These are phyloP conservation scores for Orussus abietinus DNA, from an alignment of 1,140 invertebrate genomes.

Conservation along the genomic window DNA sequence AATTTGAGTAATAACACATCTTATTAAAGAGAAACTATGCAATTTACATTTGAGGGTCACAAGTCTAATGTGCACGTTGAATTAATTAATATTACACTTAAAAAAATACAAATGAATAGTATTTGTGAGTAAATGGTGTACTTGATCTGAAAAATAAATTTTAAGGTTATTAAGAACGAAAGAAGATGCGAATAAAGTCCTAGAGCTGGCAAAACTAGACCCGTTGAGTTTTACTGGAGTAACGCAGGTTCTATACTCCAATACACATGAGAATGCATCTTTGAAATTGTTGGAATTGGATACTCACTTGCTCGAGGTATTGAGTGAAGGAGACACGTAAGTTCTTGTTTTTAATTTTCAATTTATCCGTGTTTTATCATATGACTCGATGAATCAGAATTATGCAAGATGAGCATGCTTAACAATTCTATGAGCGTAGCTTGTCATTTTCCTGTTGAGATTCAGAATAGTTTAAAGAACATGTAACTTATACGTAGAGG, in stretches of 20 bases:
- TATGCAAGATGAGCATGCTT: conserved; percentile 1
- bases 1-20: too few relatives aligned
- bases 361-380: conserved; percentile 11
- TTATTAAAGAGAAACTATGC: too few relatives aligned
- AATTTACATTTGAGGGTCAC: too few relatives aligned
- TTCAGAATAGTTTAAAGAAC: conserved; percentile 6
- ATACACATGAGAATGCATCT: conserved; percentile 50
- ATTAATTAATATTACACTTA: too few relatives aligned
- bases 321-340: conserved; percentile 58
- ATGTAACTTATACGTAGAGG: too few relatives aligned
- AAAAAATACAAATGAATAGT: too few relatives aligned
- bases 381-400: too few relatives aligned
- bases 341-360: conserved; percentile 33
- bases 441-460: conserved; percentile 4
- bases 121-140: too few relatives aligned
- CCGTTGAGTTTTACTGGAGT: conserved; percentile 61
- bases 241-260: conserved; percentile 64
- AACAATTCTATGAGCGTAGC: conserved; percentile 1
- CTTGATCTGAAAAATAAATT: conserved; percentile 2
- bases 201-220: conserved; percentile 66
- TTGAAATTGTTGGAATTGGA: conserved; percentile 67
- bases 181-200: conserved; percentile 59
- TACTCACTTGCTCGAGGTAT: conserved; percentile 57
- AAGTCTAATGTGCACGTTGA: too few relatives aligned
- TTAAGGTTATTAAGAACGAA: conserved; percentile 10